A percentile compares a stretch with the other conserved stretches of the same genome.
Conservation (phyloP, 2,797 vertebrate species). For the Acestrorhynchus altus region DNA sequence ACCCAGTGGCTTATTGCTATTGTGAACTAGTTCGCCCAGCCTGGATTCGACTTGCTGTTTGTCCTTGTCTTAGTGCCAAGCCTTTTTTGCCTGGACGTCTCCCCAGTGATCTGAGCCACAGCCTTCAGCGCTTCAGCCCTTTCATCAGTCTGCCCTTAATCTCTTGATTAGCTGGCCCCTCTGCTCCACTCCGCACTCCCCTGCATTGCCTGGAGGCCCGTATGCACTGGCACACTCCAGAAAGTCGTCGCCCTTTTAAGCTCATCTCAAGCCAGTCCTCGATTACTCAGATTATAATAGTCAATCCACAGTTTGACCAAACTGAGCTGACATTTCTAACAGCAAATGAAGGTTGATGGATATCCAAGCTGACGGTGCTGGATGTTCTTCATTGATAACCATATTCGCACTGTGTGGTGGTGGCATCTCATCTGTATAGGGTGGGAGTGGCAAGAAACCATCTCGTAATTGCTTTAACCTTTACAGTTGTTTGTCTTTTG, state of each 20-base stretch:
- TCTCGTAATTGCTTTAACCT: too few species aligned
- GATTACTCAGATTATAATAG: background rate
- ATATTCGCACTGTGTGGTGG: background rate
- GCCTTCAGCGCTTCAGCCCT: slow-evolving; percentile 42
- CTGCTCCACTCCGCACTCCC: slow-evolving; percentile 36
- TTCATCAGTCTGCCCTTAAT: slow-evolving; percentile 57
- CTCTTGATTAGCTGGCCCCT: slow-evolving; percentile 47
- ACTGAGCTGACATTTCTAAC: background rate
- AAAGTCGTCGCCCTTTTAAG: slow-evolving; percentile 13
- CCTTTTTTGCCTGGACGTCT: slow-evolving; percentile 41
- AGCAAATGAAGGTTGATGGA: background rate
- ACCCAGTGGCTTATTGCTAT: background rate
- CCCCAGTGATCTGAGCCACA: slow-evolving; percentile 39
- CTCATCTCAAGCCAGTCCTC: slow-evolving; percentile 4
- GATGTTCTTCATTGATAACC: background rate
- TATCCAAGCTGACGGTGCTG: background rate
- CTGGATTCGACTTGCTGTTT: slow-evolving; percentile 31
- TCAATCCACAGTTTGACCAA: background rate
- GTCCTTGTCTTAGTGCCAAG: slow-evolving; percentile 47
- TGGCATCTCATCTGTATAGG: too few species aligned
- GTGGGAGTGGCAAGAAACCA: too few species aligned
- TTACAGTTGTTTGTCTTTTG: too few species aligned
- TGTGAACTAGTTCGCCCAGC: slow-evolving; percentile 4
- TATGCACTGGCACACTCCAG: slow-evolving; percentile 31
- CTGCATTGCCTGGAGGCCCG: slow-evolving; percentile 21